Percentiles rank a stretch among this genome's conserved stretches.
Conservation (phyloP, 2,113 vertebrate species). For the Tachysurus fulvidraco region DNA sequence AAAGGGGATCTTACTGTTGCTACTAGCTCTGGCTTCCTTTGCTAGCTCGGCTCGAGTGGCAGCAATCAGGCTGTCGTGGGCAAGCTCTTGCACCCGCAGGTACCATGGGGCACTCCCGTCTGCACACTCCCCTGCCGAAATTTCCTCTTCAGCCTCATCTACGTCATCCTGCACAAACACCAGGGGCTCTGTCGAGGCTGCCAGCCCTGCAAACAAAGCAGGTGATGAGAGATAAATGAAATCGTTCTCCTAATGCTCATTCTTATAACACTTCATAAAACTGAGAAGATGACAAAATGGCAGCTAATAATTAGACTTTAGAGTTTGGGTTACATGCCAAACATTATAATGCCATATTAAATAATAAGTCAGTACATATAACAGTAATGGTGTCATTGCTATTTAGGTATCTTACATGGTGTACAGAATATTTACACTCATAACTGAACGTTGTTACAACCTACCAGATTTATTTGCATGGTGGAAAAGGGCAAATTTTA, state of each 20-base stretch:
- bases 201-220: constrained; percentile 72
- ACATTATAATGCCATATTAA: neutral
- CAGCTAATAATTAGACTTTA: neutral
- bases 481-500: neutral
- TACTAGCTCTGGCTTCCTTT: constrained; percentile 78
- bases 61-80: constrained; percentile 96
- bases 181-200: constrained; percentile 87
- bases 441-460: neutral
- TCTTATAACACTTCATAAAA: neutral
- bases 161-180: constrained; percentile 90
- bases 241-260: neutral
- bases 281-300: neutral
- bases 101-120: constrained; percentile 95
- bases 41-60: constrained; percentile 94
- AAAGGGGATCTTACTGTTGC: constrained; percentile 72
- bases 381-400: neutral
- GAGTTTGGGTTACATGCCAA: neutral
- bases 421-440: neutral
- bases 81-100: constrained; percentile 92
- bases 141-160: constrained; percentile 88
- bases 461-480: neutral
- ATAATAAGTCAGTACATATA: neutral
- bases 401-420: neutral
- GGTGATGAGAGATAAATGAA: constrained; percentile 3
- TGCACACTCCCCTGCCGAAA: constrained; percentile 81